Conservation (phyloP, 2,113 vertebrate genomes). For the Chlamydotis undulata region DNA sequence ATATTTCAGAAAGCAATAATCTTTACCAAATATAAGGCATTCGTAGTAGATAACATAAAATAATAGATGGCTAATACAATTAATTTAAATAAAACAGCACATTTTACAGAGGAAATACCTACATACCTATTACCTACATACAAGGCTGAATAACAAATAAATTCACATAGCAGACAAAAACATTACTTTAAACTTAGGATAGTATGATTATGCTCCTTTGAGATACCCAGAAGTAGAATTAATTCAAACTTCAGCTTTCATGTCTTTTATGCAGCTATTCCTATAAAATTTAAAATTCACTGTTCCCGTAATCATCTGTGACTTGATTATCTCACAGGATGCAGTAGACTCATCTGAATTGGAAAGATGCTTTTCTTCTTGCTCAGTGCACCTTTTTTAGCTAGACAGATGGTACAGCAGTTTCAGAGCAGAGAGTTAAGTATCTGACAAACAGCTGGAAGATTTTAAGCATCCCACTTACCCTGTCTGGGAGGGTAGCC, state of each 20-base stretch:
- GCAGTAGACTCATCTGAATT: constrained; percentile 49
- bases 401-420: constrained; percentile 52
- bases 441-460: constrained; percentile 64
- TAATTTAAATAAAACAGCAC: neutral
- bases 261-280: neutral
- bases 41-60: neutral
- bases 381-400: constrained; percentile 47
- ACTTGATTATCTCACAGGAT: constrained; percentile 48
- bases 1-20: neutral
- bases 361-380: constrained; percentile 44
- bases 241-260: neutral
- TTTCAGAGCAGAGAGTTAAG: constrained; percentile 37
- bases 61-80: neutral
- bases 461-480: constrained; percentile 33
- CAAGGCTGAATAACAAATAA: neutral
- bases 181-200: neutral
- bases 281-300: constrained; percentile 42
- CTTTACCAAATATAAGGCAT: neutral
- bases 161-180: neutral
- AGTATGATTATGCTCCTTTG: neutral
- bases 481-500: neutral
- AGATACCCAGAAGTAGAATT: neutral
- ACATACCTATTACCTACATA: neutral
- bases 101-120: neutral
- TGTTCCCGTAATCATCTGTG: constrained; percentile 32